Percentiles rank a stretch among this genome's conserved stretches.
Conservation (phyloP, 64 coral and sea anemone genomes). For the Acropora tenuis region DNA sequence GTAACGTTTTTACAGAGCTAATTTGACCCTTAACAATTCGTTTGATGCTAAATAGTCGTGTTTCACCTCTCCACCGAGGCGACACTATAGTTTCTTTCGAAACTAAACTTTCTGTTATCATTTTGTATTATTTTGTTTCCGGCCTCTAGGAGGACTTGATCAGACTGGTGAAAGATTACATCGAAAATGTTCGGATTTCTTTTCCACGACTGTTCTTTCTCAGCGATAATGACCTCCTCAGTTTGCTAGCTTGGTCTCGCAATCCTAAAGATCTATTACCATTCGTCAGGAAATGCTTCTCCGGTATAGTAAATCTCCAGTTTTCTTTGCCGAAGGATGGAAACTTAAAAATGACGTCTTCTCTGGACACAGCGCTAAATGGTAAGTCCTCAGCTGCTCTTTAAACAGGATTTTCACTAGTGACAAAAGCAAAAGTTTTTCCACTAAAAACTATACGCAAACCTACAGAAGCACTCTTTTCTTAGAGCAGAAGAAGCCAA, state of each 20-base stretch:
- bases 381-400: slow-evolving; percentile 14
- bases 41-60: too few relatives aligned
- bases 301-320: slow-evolving; percentile 77
- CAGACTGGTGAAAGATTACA: slow-evolving; percentile 57
- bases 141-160: slow-evolving; percentile 86
- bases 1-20: too few relatives aligned
- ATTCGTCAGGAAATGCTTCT: slow-evolving; percentile 93
- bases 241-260: slow-evolving; percentile 82
- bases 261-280: slow-evolving; percentile 89
- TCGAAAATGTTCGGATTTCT: slow-evolving; percentile 60
- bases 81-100: too few relatives aligned
- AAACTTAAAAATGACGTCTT: slow-evolving; percentile 34
- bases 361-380: slow-evolving; percentile 92
- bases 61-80: too few relatives aligned
- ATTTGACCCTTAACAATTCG: too few relatives aligned
- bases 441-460: too few relatives aligned
- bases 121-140: neutral
- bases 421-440: too few relatives aligned
- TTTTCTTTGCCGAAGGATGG: slow-evolving; percentile 90
- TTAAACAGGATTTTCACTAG: too few relatives aligned
- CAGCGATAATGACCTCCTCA: slow-evolving; percentile 82
- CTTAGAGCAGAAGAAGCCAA: too few relatives aligned
- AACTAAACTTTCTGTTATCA: too few relatives aligned
- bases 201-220: slow-evolving; percentile 91
- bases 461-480: too few relatives aligned